Conservation (phyloP, 92 coral and sea anemone species). For the Bergia puertoricense region DNA sequence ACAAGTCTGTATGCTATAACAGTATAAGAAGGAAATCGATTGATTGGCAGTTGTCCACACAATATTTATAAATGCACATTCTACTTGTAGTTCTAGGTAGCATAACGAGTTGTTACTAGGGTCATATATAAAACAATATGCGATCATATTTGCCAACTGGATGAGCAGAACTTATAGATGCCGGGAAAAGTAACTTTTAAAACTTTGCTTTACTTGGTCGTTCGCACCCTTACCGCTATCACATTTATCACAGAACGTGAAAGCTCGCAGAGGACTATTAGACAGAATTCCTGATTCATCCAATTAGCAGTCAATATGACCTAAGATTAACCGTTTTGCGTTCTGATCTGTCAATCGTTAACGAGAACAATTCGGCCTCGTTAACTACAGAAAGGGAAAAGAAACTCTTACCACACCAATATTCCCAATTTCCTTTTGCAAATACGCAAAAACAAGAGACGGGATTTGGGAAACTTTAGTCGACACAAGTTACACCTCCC, state of each 20-base stretch:
- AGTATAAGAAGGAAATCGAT: neutral
- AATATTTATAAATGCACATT: too few species aligned
- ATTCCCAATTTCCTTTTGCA: neutral
- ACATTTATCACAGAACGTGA: neutral
- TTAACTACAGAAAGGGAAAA: neutral
- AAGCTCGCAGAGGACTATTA: neutral
- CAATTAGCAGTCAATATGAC: neutral
- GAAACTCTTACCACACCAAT: too few species aligned
- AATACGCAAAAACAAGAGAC: neutral
- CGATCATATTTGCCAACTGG: neutral
- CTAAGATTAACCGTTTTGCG: neutral
- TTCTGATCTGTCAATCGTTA: neutral
- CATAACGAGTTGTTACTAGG: too few species aligned
- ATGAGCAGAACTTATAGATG: too few species aligned
- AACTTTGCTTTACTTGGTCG: neutral
- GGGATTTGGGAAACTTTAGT: neutral
- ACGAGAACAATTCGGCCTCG: neutral
- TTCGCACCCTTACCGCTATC: neutral
- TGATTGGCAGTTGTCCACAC: neutral
- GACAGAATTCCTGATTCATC: too few species aligned
- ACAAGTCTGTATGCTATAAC: too few species aligned
- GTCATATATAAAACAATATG: neutral
- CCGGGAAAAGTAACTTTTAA: neutral
- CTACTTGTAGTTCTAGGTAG: neutral
- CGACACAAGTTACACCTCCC: neutral